These are phyloP conservation scores for Diglossa cyanea DNA, from an alignment of 2,797 vertebrate species.

Conservation along the genomic window DNA sequence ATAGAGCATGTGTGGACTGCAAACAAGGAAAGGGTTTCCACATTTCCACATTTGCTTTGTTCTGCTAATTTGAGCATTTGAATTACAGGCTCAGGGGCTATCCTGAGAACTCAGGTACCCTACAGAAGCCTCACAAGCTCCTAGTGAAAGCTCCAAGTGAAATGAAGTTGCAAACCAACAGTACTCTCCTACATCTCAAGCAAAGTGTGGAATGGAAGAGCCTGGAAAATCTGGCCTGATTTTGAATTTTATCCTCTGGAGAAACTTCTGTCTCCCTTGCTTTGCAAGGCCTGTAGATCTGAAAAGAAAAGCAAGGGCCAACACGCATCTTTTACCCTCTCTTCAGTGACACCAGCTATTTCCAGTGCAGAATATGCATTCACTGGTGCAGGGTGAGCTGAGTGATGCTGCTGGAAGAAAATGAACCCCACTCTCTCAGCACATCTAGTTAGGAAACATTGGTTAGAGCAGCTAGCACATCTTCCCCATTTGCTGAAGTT, in stretches of 20 bases:
- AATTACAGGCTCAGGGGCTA: not conserved
- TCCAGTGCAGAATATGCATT: fast-evolving
- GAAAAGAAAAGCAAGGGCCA: not conserved
- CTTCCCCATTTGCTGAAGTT: not conserved
- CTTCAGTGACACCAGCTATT: not conserved
- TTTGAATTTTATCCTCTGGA: not conserved
- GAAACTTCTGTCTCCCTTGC: not conserved
- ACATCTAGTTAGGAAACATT: not conserved
- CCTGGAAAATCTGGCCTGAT: not conserved
- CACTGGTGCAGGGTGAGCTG: not conserved
- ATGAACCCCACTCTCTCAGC: not conserved
- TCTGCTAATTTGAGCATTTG: not conserved
- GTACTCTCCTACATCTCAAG: not conserved
- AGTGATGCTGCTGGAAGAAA: not conserved
- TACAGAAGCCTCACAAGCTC: not conserved
- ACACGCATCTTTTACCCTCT: not conserved
- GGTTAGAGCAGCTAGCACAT: not conserved
- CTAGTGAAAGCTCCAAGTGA: not conserved
- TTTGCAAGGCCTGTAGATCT: not conserved
- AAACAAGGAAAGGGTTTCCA: not conserved
- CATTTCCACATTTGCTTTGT: not conserved
- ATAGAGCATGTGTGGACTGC: not conserved
- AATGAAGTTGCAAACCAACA: not conserved
- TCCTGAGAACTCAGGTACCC: not conserved
- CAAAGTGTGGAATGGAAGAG: not conserved